A percentile compares a stretch with the other conserved stretches of the same genome.
phyloP scores from a whole-genome alignment of 2,113 vertebrate species.

The Dendrocopos noguchii region DNA sequence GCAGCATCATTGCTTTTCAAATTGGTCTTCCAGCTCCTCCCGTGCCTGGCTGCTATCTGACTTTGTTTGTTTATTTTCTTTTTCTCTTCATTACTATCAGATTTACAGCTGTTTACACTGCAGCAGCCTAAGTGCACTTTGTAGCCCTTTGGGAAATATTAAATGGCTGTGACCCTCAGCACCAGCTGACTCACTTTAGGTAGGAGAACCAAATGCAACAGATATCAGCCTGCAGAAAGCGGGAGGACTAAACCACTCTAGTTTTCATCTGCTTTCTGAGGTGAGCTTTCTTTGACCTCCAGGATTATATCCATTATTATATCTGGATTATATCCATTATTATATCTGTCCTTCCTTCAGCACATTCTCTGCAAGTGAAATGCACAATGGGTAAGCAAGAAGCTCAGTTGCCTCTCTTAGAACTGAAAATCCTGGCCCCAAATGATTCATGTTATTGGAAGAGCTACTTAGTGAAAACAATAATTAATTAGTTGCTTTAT shows the following conservation, averaged over 20 bases:
- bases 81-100: background rate
- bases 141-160: background rate
- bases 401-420: background rate
- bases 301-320: background rate
- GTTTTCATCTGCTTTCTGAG: background rate
- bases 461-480: background rate
- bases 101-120: background rate
- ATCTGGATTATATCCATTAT: background rate
- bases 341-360: background rate
- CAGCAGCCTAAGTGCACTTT: background rate
- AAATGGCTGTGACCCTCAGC: background rate
- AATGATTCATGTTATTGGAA: background rate
- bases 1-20: background rate
- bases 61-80: background rate
- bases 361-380: background rate
- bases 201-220: background rate
- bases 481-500: background rate
- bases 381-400: fast-evolving
- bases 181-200: background rate
- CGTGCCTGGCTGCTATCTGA: background rate
- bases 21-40: background rate
- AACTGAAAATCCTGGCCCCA: background rate
- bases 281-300: background rate
- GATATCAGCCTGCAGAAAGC: background rate
- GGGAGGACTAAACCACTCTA: background rate